These are phyloP conservation scores for Sebastes diaconus DNA, from an alignment of 2,797 vertebrate genomes.

Conservation along the genomic window DNA sequence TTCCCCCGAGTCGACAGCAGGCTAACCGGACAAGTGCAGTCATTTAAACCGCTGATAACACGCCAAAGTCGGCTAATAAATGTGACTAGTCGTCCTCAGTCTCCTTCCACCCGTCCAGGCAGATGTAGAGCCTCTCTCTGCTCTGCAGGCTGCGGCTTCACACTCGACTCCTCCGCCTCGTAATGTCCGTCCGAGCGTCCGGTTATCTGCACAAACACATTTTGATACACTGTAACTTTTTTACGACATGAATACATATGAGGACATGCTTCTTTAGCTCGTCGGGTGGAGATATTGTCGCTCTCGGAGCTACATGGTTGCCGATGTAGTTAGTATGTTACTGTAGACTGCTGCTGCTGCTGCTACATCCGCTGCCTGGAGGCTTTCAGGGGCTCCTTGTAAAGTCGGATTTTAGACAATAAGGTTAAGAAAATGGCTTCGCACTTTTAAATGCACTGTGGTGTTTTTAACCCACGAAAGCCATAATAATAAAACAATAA, in stretches of 20 bases:
- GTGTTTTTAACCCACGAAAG: background rate
- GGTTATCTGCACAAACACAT: conserved; percentile 33
- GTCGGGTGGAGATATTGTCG: background rate
- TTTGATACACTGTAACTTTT: background rate
- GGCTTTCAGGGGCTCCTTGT: conserved; percentile 26
- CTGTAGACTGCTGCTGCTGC: conserved; percentile 44
- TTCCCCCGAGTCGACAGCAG: conserved; percentile 14
- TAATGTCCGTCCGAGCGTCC: conserved; percentile 6
- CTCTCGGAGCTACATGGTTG: conserved; percentile 69
- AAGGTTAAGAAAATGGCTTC: background rate
- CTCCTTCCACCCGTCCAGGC: background rate
- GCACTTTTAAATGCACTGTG: background rate
- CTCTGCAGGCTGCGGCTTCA: conserved; percentile 28
- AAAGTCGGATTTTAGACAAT: background rate
- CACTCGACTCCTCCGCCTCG: conserved; percentile 43
- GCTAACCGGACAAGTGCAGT: background rate
- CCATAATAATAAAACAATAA: fast-evolving
- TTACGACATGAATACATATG: background rate
- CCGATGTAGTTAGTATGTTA: background rate
- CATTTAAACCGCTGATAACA: conserved; percentile 40
- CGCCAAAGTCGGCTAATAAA: background rate
- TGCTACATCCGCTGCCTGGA: conserved; percentile 70
- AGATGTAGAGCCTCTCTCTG: no score
- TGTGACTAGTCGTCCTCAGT: background rate
- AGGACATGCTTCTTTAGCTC: background rate